These are phyloP conservation scores for Cyprinodon tularosa DNA, from an alignment of 2,113 vertebrate species.

Conservation along the genomic window DNA sequence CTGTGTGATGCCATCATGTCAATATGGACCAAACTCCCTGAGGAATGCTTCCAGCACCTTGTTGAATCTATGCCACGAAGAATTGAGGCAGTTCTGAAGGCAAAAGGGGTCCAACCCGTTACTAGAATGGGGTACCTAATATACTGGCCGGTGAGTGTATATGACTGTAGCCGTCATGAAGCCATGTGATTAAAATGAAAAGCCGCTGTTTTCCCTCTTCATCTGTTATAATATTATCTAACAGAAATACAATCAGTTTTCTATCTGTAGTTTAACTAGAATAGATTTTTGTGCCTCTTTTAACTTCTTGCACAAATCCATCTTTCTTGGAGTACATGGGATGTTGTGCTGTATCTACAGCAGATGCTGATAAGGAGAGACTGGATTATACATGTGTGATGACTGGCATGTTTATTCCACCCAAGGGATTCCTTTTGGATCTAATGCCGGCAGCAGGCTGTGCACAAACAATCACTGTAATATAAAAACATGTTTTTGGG, in stretches of 20 bases:
- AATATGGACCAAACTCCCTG: no score
- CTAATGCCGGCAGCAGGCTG: constrained; percentile 41
- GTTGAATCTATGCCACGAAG: no score
- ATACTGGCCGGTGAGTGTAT: no score
- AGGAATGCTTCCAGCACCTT: no score
- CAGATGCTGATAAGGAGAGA: constrained; percentile 63
- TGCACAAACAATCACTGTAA: neutral
- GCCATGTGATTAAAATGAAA: constrained; percentile 66
- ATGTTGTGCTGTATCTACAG: constrained; percentile 34
- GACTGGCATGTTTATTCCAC: constrained; percentile 71
- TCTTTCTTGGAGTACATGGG: constrained; percentile 68
- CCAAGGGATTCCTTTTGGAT: constrained; percentile 58
- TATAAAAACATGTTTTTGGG: constrained; percentile 10
- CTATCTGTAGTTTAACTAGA: constrained; percentile 71
- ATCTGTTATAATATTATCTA: constrained; percentile 73
- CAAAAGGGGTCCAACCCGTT: no score
- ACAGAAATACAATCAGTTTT: constrained; percentile 74
- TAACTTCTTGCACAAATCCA: constrained; percentile 50
- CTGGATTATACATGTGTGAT: constrained; percentile 72
- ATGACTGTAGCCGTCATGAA: constrained; percentile 21
- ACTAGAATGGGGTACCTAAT: no score
- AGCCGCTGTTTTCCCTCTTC: constrained; percentile 47
- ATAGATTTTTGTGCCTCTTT: constrained; percentile 70
- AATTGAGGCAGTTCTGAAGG: no score
- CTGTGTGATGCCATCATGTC: no score